Percentiles rank a stretch among this genome's conserved stretches.
Evolutionary conservation across 2,888 invertebrate genomes (phyloP).

Genomic region (Punctoribates punctum): DNA sequence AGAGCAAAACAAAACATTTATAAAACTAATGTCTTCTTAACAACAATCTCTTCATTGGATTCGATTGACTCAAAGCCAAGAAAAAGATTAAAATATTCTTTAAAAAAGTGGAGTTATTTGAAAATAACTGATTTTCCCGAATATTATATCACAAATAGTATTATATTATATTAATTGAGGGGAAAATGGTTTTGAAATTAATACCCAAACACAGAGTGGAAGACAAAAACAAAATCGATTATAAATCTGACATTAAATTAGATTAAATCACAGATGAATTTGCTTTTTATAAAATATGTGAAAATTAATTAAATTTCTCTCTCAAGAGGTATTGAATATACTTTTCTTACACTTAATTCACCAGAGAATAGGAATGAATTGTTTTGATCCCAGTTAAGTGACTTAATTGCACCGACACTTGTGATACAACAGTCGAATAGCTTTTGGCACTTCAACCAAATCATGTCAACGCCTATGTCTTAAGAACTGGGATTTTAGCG

Average conservation of each 20-base stretch:
- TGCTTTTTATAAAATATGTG: conserved; percentile 16
- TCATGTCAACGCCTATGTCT: background rate
- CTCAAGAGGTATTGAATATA: conserved; percentile 9
- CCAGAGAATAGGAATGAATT: conserved; percentile 23
- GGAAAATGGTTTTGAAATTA: background rate
- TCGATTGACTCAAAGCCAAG: background rate
- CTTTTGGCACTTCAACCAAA: conserved; percentile 34
- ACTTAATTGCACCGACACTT: conserved; percentile 12
- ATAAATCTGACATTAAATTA: conserved; percentile 3
- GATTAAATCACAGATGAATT: conserved; percentile 25
- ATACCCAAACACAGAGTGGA: conserved; percentile 10
- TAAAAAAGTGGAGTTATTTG: background rate
- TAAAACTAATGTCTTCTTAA: background rate
- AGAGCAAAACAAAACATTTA: background rate
- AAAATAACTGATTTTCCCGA: conserved; percentile 12
- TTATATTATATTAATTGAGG: conserved; percentile 17
- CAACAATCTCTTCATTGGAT: background rate
- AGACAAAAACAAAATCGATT: background rate
- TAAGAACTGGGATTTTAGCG: background rate
- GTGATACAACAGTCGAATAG: background rate
- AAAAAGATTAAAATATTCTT: background rate
- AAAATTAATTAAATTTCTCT: background rate
- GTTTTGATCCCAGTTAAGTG: conserved; percentile 23
- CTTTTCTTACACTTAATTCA: background rate
- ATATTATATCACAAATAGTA: conserved; percentile 14